A percentile compares a stretch with the other conserved stretches of the same genome.
phyloP scores from a whole-genome alignment of 1,140 invertebrate genomes.

The Drosophila virilis region DNA sequence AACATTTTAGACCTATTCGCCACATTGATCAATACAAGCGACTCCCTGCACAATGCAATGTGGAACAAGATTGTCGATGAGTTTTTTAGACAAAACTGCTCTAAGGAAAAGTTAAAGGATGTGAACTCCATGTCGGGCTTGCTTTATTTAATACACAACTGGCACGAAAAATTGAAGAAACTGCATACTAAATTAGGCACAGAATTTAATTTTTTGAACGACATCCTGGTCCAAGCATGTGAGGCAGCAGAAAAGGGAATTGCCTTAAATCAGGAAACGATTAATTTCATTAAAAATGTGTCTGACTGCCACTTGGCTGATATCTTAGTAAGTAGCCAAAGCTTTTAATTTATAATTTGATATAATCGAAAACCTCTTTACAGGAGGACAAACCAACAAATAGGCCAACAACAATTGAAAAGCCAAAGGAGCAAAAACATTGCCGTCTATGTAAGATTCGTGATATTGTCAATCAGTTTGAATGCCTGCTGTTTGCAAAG shows the following conservation, averaged over 20 bases:
- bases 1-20: conserved; percentile 39
- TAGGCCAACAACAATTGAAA: neutral
- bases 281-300: conserved; percentile 85
- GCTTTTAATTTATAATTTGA: neutral
- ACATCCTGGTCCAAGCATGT: conserved; percentile 35
- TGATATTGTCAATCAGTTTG: conserved; percentile 86
- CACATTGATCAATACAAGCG: conserved; percentile 35
- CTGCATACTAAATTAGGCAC: conserved; percentile 18
- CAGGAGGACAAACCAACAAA: conserved; percentile 27
- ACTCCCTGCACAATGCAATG: conserved; percentile 32
- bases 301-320: conserved; percentile 89
- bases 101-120: conserved; percentile 42
- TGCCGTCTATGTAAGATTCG: conserved; percentile 85
- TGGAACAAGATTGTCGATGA: conserved; percentile 61
- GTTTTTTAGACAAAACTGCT: conserved; percentile 43
- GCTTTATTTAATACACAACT: conserved; percentile 53
- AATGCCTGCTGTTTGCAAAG: conserved; percentile 85
- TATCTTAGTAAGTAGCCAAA: conserved; percentile 54
- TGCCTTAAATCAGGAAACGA: conserved; percentile 18
- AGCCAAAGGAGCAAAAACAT: conserved; percentile 25
- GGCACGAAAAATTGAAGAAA: conserved; percentile 47
- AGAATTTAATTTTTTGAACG: conserved; percentile 53
- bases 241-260: conserved; percentile 30
- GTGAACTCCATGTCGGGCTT: conserved; percentile 47
- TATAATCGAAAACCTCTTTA: neutral